Base-by-base conservation (phyloP, 2,888 invertebrate species). In the Spodoptera exigua region DNA sequence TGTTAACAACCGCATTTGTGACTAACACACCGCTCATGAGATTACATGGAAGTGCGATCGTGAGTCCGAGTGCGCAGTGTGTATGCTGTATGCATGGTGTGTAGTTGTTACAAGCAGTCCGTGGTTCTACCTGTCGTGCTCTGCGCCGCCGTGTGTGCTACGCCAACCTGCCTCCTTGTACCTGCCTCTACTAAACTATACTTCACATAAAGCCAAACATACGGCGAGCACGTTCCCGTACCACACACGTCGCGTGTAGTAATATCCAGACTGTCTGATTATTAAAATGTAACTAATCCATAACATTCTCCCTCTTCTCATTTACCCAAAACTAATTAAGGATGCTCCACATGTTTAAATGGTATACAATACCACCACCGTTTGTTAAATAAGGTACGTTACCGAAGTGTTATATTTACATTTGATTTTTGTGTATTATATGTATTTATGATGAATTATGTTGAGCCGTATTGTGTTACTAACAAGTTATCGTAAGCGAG, bases 271-370 rank as follows among this genome's bases (percentile, higher is more conserved):
- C 74, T 78, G 74, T 74, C 83, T 88, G 81, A 86, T 83, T 90
- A 86, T 87, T 81, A 82, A 87, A 87, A 88, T 91, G 88, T 91
- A 89, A 94, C 94, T 94, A 94, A 94, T 94, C 92, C 94, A 94
- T 94, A 93, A 94, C 93, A 93, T 94, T 94, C 93, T 94, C 94
- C 93, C 91, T 91, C 91, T 91, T 92, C 89, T 90, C 89, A 89
- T 91, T 91, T 89, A 92, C 88, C 92, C 93, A 92, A 93, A 93
- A 93, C 92, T 92, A 88, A 90, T 92, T 93, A 93, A 93, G 94
- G 94, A 93, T 92, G 92, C 89, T 88, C 92, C 87, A 92, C 91
- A 90, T 90, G 89, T 91, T 91, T 91, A 91, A 90, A 91, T 89
- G 93, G 93, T 93, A 89, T 84, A 84, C 88, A 87, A 86, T 91